Evolutionary conservation across 2,797 vertebrate genomes (phyloP), one percentile per base, ranked within the genome.

Genomic region (Lemur catta): DNA sequence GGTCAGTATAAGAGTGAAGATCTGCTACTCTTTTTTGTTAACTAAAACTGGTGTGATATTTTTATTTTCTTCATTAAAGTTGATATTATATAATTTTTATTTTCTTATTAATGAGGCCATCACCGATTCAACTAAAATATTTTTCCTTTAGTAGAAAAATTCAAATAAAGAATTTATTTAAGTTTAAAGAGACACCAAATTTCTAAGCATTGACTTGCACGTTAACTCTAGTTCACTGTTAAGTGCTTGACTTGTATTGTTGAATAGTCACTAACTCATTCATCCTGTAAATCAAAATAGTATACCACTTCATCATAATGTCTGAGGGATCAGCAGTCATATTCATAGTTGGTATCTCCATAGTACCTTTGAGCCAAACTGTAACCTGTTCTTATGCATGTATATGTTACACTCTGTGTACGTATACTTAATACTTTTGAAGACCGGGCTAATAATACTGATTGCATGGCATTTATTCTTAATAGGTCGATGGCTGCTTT

Each of bases 381-480:
- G 28, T 65, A 89, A 61, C 10, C 7, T 75, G 43, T 69, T 79
- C 18, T 65, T 89, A 12, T 92, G 95, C 94, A 93, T 96, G 96
- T 85, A 10, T 82, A 55, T 81, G 63, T 94, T 71, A 93, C 28
- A 94, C 20, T 65, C 61, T 94, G 33, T 95, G 93, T 84, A 24
- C 9, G 18, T 96, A 85, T 95, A 93, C 52, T 61, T 78, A 59
- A 67, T 92, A 85, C 72, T 85, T 97, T 89, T 82, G 76, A 95
- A 93, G 81, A 74, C 85, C 94, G 97, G 93, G 84, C 71, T 97
- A 91, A 55, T 95, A 91, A 20, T 96, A 89, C 65, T 92, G 79
- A 43, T 84, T 98, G 98, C 98, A 98, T 98, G 98, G 55, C 96
- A 28, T 11, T 4, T 97, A 78, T 67, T 94, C 55, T 94, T 80